Evolutionary conservation across 2,113 vertebrate species (phyloP), one percentile per base, ranked within the genome.

Genomic region (Albula glossodonta): DNA sequence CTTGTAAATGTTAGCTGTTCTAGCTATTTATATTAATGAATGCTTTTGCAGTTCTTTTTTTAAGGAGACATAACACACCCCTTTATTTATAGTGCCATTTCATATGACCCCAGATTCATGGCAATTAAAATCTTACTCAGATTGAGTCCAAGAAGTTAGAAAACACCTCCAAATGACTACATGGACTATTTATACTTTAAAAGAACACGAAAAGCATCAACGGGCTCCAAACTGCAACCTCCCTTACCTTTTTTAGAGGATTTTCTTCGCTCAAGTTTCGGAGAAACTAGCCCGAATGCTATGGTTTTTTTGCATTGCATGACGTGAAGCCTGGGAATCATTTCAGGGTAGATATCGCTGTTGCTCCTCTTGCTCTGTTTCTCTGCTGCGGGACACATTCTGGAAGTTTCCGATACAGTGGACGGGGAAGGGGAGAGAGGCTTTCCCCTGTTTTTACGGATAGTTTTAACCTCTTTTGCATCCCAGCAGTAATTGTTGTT

Each of bases 241-340:
- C 83, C 17, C 84, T 88, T 94, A 99, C 97, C 98, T 97, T 95
- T 95, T 74, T 90, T 88, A 0, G 50, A 13, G 13, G 90, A 57
- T 89, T 90, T 96, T 87, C 91, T 93, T 91, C 92, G 93, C 91
- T 85, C 92, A 90, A 94, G 89, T 88, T 96, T 95, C n/a, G 97
- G 96, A 0, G 97, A 98, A 87, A 96, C 94, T 90, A 91, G 94
- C 80, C 93, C 88, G 81, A 95, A 95, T 0, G 95, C 94, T 0
- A 95, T 94, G 83, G 94, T 92, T 87, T 94, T 97, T 90, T 95
- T 97, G 93, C 95, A 95, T 66, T 96, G 94, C 7, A 95, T 91
- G 0, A 96, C 94, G 0, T 96, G 96, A 1, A 96, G 94, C 91
- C 93, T 92, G 0, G 92, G 86, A 56, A 92, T 91, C 85, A 92